phyloP scores from a whole-genome alignment of 2,113 vertebrate species.

The Aspidoscelis tigris region DNA sequence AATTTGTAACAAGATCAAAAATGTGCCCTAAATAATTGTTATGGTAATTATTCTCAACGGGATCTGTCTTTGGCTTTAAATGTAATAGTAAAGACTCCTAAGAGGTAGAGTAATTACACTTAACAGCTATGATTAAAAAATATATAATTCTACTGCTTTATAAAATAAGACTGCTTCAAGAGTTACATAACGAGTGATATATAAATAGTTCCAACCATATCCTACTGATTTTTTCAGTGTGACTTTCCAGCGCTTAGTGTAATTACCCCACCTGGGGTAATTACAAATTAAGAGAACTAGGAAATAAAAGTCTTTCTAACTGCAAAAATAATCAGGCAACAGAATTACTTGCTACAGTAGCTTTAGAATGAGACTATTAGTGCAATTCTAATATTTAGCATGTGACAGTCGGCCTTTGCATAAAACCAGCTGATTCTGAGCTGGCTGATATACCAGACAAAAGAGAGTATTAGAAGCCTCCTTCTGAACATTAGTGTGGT shows the following conservation, averaged over 20 bases:
- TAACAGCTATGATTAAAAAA: constrained; percentile 78
- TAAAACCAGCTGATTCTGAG: too few species aligned
- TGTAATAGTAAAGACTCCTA: constrained; percentile 72
- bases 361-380: neutral
- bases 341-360: neutral
- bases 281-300: constrained; percentile 11
- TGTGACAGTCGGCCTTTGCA: too few species aligned
- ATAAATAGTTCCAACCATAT: constrained; percentile 50
- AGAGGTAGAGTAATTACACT: constrained; percentile 76
- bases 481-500: too few species aligned
- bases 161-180: constrained; percentile 64
- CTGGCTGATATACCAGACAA: too few species aligned
- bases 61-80: constrained; percentile 72
- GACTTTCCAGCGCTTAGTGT: constrained; percentile 7
- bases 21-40: constrained; percentile 71
- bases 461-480: too few species aligned
- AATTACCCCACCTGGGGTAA: constrained; percentile 16
- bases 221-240: constrained; percentile 16
- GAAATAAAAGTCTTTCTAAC: neutral
- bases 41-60: constrained; percentile 73
- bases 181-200: constrained; percentile 67
- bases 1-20: constrained; percentile 68
- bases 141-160: constrained; percentile 73
- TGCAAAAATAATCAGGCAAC: neutral
- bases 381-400: neutral